Evolutionary conservation across 64 coral and sea anemone species (phyloP).

Genomic region (Hydrozoanthus tunicans): DNA sequence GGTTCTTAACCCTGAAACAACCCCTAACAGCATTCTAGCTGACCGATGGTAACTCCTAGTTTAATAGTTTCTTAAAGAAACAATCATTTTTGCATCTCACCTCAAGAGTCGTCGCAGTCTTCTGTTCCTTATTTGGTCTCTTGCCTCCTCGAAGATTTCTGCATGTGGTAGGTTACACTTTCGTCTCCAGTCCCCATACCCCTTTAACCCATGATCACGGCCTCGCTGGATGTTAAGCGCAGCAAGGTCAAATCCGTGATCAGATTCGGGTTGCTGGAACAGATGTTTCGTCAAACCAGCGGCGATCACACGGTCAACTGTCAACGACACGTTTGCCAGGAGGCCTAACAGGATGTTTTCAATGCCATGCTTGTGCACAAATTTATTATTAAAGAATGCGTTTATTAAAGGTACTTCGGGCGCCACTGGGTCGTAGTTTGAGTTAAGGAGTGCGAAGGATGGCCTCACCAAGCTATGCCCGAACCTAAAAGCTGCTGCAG

Average conservation of each 20-base stretch:
- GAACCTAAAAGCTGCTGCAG: slow-evolving; percentile 89
- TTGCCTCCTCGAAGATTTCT: slow-evolving; percentile 87
- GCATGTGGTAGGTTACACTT: slow-evolving; percentile 88
- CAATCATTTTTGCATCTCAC: not conserved
- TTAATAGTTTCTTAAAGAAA: no score
- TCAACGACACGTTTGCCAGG: slow-evolving; percentile 81
- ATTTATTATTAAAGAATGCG: slow-evolving; percentile 96
- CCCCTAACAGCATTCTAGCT: no score
- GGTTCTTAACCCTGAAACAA: no score
- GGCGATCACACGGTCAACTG: slow-evolving; percentile 66
- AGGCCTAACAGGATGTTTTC: slow-evolving; percentile 87
- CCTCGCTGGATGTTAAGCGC: slow-evolving; percentile 97
- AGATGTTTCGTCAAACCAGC: slow-evolving; percentile 91
- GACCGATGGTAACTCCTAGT: no score
- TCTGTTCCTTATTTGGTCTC: slow-evolving; percentile 70
- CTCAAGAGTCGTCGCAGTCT: slow-evolving; percentile 66
- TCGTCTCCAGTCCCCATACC: slow-evolving; percentile 95
- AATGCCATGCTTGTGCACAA: slow-evolving; percentile 78
- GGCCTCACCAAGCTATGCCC: slow-evolving; percentile 90
- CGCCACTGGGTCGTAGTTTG: slow-evolving; percentile 85
- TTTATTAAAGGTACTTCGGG: slow-evolving; percentile 81
- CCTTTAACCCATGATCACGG: slow-evolving; percentile 87
- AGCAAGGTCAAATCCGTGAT: slow-evolving; percentile 93
- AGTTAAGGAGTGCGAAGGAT: slow-evolving; percentile 77
- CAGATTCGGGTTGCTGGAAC: slow-evolving; percentile 93